These are phyloP conservation scores for Saccostrea cuccullata DNA, from an alignment of 1,140 invertebrate species.

Conservation along the genomic window DNA sequence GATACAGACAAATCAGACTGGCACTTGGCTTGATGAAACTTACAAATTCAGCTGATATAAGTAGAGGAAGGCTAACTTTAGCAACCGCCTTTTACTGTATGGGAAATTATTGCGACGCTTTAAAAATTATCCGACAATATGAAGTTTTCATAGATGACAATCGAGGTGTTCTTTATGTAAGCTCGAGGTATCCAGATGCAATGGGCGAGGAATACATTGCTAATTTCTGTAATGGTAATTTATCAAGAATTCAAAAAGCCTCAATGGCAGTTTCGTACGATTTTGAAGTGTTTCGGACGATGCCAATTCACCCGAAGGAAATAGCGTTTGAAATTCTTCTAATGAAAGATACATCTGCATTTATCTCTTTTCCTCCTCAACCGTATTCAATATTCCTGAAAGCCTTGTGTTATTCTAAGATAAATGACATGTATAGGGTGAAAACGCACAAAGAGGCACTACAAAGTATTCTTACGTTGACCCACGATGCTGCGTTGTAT, in stretches of 20 bases:
- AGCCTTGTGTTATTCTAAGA: background rate
- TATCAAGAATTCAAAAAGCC: constrained; percentile 18
- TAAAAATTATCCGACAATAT: background rate
- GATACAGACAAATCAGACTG: background rate
- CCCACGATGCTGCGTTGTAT: background rate
- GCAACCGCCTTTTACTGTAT: constrained; percentile 15
- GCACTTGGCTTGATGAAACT: background rate
- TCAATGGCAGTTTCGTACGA: constrained; percentile 25
- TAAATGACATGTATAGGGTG: background rate
- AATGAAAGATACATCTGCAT: background rate
- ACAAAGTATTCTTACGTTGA: background rate
- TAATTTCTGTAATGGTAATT: constrained; percentile 18
- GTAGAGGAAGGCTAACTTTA: constrained; percentile 17
- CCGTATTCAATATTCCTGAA: background rate
- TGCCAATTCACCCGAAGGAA: constrained; percentile 12
- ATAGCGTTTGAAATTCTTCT: background rate
- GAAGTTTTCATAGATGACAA: background rate
- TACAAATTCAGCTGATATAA: too few relatives aligned
- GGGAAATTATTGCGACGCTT: background rate
- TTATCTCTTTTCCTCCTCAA: background rate
- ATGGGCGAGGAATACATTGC: background rate
- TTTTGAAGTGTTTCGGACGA: constrained; percentile 7
- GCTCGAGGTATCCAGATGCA: background rate
- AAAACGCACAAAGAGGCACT: background rate
- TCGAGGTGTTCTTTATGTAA: constrained; percentile 11